Conservation (phyloP, 2,797 vertebrate species). For the Nannoperca obscura region DNA sequence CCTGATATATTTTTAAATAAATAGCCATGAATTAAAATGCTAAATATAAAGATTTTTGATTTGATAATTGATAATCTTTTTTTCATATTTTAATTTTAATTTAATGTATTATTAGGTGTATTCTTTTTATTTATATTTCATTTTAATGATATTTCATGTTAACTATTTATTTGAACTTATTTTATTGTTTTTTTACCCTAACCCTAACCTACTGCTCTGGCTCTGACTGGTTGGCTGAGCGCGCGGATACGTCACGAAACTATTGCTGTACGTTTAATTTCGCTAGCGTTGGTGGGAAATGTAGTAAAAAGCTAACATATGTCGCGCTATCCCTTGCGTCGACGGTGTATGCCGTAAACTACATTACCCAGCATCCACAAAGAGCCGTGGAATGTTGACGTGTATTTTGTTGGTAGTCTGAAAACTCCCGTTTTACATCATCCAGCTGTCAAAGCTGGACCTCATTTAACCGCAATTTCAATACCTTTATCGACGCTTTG, state of each 20-base stretch:
- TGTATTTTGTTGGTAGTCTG: conserved; percentile 66
- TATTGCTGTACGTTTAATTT: fast-evolving
- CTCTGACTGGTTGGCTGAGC: conserved; percentile 47
- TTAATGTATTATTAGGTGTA: background rate
- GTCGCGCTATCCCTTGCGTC: fast-evolving
- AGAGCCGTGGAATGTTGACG: conserved; percentile 68
- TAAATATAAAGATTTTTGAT: fast-evolving
- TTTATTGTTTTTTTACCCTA: no score
- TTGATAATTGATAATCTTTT: background rate
- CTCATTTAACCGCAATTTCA: background rate
- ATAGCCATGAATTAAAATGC: background rate
- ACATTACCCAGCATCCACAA: conserved; percentile 75
- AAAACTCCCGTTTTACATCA: conserved; percentile 28
- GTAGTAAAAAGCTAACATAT: conserved; percentile 33
- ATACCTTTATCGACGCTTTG: background rate
- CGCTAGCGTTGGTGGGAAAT: conserved; percentile 54
- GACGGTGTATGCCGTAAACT: conserved; percentile 30
- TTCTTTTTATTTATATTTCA: background rate
- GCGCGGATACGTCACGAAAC: background rate
- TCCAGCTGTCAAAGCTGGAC: background rate
- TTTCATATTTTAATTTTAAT: background rate
- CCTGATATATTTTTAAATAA: background rate
- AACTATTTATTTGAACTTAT: no score
- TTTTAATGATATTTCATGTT: background rate
- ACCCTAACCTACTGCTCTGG: background rate